Base-by-base conservation (phyloP, 2,113 vertebrate genomes). In the Phocoena phocoena region DNA sequence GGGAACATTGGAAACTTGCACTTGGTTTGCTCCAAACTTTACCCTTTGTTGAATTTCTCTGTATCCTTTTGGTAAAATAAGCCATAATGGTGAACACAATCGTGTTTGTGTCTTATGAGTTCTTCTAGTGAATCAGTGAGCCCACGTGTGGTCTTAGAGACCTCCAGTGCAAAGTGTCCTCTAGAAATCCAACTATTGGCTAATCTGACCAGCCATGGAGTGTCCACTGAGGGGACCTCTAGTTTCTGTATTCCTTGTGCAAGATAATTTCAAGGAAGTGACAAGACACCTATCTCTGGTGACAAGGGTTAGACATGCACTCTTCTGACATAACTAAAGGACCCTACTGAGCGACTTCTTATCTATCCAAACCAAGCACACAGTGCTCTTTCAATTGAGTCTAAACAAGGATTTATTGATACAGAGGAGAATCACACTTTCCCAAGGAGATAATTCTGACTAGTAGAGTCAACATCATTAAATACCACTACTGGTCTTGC, bases 181-280 rank as follows among this genome's bases (percentile, higher is more conserved):
- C 18, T 60, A 76, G 33, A 95, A 85, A 74, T 50, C n/a, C 26
- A 62, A 73, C 33, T 65, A 20, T 1, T 70, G 6, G 11, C 53
- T 68, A 11, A 73, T 74, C 17, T 71, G 44, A 67, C 5, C 23
- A 41, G 23, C 23, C 17, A 17, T 50, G 21, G 6, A 38, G 33
- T 33, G 3, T 12, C 5, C 53, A 55, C 12, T 21, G 50, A 5
- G 1, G 26, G 4, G 33, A 31, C 0, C 1, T 47, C 5, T 25
- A 77, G 15, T 79, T 65, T 81, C 25, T 80, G 4, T 70, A 50
- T 74, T 96, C 11, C 13, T 50, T 13, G 0, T 47, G 3, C 3
- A 53, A 79, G 68, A 33, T 5, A 50, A 4, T 55, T n/a, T 83
- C n/a, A 41, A 62, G 18, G 33, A 68, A 95, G 28, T 70, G 36